Percentiles rank a stretch among this genome's conserved stretches.
These are phyloP conservation scores for Erythrocercus mccallii DNA, from an alignment of 2,113 vertebrate genomes.

Conservation along the genomic window DNA sequence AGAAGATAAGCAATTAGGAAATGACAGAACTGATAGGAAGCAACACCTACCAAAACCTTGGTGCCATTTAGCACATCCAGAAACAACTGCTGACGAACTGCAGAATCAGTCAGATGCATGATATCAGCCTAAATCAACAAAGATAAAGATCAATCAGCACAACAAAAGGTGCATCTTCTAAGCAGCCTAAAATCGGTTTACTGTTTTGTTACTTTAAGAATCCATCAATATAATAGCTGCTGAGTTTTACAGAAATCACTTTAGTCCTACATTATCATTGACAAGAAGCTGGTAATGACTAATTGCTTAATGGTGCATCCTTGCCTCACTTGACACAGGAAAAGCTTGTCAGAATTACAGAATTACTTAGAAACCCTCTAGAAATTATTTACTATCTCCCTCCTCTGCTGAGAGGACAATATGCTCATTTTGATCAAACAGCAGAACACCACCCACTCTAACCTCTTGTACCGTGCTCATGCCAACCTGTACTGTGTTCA, in stretches of 20 bases:
- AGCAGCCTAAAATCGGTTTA: not conserved
- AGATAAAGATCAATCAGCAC: not conserved
- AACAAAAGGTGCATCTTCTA: not conserved
- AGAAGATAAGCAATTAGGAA: not conserved
- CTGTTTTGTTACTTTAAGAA: not conserved
- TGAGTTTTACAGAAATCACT: not conserved
- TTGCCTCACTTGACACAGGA: not conserved
- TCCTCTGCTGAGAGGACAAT: not conserved
- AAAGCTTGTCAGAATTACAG: not conserved
- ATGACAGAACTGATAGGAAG: not conserved
- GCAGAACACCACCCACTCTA: not conserved
- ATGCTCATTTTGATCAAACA: not conserved
- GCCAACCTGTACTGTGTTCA: not conserved
- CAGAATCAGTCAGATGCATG: slow-evolving; percentile 85
- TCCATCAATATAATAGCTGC: not conserved
- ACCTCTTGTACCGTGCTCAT: not conserved
- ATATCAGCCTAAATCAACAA: slow-evolving; percentile 79
- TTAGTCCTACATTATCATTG: not conserved
- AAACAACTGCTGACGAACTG: slow-evolving; percentile 84
- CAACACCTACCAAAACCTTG: slow-evolving; percentile 83
- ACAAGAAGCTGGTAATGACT: not conserved
- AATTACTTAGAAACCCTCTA: not conserved
- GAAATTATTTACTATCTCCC: not conserved
- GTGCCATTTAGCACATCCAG: slow-evolving; percentile 88
- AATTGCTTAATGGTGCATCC: not conserved